A percentile compares a stretch with the other conserved stretches of the same genome.
These are phyloP conservation scores for Seladonia tumulorum DNA, from an alignment of 2,888 invertebrate genomes.

Conservation along the genomic window DNA sequence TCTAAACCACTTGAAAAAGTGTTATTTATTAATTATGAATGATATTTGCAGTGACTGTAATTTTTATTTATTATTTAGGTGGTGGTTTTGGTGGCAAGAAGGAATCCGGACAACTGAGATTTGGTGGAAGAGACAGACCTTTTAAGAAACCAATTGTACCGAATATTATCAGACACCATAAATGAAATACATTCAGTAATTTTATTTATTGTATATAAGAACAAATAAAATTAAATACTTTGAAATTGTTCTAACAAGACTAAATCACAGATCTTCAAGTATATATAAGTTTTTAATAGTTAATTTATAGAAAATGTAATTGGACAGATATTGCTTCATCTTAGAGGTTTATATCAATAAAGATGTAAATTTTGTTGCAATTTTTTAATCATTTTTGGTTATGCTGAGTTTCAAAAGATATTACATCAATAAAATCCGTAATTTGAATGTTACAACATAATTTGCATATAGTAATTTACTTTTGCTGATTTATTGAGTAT, in stretches of 20 bases:
- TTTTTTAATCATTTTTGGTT: too few species aligned
- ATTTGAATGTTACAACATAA: neutral
- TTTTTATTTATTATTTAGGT: constrained; percentile 82
- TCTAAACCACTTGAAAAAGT: neutral
- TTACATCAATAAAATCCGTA: neutral
- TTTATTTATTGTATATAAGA: neutral
- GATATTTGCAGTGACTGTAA: neutral
- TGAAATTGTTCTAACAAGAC: neutral
- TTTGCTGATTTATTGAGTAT: neutral
- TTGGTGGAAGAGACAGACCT: constrained; percentile 92
- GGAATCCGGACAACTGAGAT: constrained; percentile 94
- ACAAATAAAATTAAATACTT: neutral
- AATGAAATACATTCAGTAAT: neutral
- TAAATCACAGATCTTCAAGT: neutral
- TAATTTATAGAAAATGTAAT: neutral
- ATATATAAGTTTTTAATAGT: neutral
- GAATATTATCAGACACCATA: constrained; percentile 54
- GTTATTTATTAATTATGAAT: neutral
- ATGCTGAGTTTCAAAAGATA: too few species aligned
- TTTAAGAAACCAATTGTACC: constrained; percentile 88
- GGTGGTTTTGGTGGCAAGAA: constrained; percentile 95
- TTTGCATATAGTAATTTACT: neutral
- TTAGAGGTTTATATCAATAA: neutral
- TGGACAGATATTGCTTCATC: neutral
- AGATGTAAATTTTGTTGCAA: neutral